Base-by-base conservation (phyloP, 92 coral and sea anemone species). In the Chrysogorgia sp. region DNA sequence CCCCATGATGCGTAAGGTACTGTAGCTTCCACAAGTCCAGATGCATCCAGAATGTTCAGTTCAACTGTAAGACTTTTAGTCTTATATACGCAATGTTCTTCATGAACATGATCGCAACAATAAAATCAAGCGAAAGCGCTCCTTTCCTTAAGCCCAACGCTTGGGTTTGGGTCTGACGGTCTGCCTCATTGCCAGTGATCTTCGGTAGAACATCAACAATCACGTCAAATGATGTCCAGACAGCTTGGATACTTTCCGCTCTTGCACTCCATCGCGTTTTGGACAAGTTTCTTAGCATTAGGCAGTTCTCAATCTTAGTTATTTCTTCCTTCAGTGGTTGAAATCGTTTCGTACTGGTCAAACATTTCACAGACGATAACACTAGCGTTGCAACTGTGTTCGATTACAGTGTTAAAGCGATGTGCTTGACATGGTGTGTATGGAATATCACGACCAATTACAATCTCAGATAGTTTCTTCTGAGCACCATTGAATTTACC, bases 211-310 rank as follows among this genome's bases (percentile, higher is more conserved):
- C 50, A 43, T 43, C 10, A 43, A 8, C 50, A 43, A 43, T 43
- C 17, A 43, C 17, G 50, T 8, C 50, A 43, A 43, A 43, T 43
- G 50, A n/a, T n/a, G n/a, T n/a, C n/a, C n/a, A n/a, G n/a, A n/a
- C n/a, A n/a, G n/a, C n/a, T 41, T 67, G 75, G 13, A 67, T 67
- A 70, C 76, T 70, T 28, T 70, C 76, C 43, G 61, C 76, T 34
- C 59, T 70, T 70, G 74, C 53, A 66, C 74, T 40, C 55, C 74
- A 66, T 37, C 69, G 45, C 7, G 69, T 31, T 21, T 31, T 30
- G 69, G 69, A 63, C 17, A 30, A 48, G 47, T 63, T 63, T 63
- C 69, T 63, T n/a, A n/a, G 29, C 56, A 67, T 43, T 32, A 67
- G 31, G 52, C 52, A 40, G 33, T 67, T 67, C 75, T 67, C 75